Percentiles rank a stretch among this genome's conserved stretches.
Evolutionary conservation across 1,140 invertebrate genomes (phyloP).

Genomic region (Bombus difficillimus): DNA sequence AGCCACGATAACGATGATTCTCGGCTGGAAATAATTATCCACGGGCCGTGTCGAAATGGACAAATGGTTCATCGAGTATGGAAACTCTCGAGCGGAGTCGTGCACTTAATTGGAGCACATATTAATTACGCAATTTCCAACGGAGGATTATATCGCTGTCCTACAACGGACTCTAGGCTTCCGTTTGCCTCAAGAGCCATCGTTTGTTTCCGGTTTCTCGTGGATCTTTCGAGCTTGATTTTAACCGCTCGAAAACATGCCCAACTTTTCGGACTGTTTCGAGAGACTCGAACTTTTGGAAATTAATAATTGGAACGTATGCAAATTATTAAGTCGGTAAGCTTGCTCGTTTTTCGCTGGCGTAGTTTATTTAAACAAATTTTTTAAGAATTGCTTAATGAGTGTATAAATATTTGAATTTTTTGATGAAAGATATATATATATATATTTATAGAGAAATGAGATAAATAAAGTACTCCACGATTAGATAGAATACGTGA

Average conservation of each 20-base stretch:
- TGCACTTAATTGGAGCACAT: constrained; percentile 41
- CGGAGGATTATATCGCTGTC: constrained; percentile 20
- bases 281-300: not conserved
- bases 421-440: too few species aligned
- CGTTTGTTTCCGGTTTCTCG: not conserved
- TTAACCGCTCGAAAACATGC: not conserved
- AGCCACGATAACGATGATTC: constrained; percentile 20
- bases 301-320: not conserved
- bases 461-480: too few species aligned
- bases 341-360: too few species aligned
- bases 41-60: constrained; percentile 39
- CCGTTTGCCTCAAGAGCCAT: not conserved
- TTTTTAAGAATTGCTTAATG: too few species aligned
- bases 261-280: not conserved
- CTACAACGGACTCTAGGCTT: not conserved
- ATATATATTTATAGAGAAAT: too few species aligned
- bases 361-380: too few species aligned
- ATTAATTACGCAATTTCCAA: constrained; percentile 46
- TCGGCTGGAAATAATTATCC: constrained; percentile 48
- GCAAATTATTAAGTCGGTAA: not conserved
- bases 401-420: too few species aligned
- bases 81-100: constrained; percentile 26
- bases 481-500: too few species aligned
- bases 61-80: constrained; percentile 29
- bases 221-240: not conserved